Conservation (phyloP, 1,140 invertebrate genomes). For the Venturia canescens region DNA sequence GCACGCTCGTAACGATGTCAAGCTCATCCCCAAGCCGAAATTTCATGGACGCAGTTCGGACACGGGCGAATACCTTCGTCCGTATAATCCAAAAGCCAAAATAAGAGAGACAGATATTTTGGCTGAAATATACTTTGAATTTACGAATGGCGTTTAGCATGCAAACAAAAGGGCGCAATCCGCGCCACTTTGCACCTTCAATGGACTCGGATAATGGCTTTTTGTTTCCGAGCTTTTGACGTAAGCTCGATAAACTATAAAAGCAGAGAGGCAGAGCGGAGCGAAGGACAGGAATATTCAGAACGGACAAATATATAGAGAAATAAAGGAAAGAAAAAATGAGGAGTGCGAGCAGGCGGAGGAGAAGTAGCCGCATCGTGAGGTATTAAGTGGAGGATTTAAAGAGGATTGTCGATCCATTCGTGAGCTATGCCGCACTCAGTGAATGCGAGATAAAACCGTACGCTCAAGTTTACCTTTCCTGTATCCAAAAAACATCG, state of each 20-base stretch:
- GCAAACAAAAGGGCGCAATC: not conserved
- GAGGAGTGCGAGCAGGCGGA: not conserved
- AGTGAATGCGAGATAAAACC: conserved; percentile 73
- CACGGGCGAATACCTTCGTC: not conserved
- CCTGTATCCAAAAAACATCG: not conserved
- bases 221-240: not conserved
- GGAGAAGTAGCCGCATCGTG: conserved; percentile 13
- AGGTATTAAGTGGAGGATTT: conserved; percentile 53
- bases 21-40: no score
- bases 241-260: not conserved
- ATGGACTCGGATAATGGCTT: not conserved
- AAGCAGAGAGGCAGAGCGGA: not conserved
- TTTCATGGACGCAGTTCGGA: not conserved
- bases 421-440: conserved; percentile 71
- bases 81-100: not conserved
- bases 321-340: not conserved
- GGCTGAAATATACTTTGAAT: not conserved
- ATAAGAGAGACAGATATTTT: not conserved
- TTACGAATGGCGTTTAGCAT: not conserved
- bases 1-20: not conserved
- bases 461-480: conserved; percentile 59
- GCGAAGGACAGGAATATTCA: not conserved
- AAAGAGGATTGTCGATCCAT: conserved; percentile 75
- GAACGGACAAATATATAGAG: not conserved
- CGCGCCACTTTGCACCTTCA: not conserved